A percentile compares a stretch with the other conserved stretches of the same genome.
phyloP scores from a whole-genome alignment of 2,113 vertebrate species.

The Nycticorax nycticorax region DNA sequence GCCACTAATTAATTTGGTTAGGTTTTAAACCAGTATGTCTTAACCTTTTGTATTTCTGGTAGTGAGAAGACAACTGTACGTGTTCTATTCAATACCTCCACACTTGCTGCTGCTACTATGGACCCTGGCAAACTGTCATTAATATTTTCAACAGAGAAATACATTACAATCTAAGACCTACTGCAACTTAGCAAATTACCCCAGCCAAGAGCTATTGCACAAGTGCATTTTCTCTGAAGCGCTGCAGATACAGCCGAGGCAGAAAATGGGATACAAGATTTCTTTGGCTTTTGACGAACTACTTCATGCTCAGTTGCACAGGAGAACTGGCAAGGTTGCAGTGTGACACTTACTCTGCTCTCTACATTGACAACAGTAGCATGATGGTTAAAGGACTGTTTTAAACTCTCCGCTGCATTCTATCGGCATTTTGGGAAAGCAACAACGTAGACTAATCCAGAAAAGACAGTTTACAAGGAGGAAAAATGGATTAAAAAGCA shows the following conservation, averaged over 20 bases:
- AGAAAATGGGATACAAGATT: not conserved
- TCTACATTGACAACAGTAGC: not conserved
- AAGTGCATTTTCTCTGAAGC: not conserved
- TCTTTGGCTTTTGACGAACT: not conserved
- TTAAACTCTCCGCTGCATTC: not conserved
- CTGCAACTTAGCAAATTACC: not conserved
- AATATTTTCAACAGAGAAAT: not conserved
- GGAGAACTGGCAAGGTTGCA: not conserved
- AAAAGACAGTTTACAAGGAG: not conserved
- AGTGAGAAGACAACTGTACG: not conserved
- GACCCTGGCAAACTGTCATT: not conserved
- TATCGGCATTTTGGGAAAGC: not conserved
- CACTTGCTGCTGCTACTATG: not conserved
- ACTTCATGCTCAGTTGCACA: not conserved
- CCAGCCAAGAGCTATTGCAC: not conserved
- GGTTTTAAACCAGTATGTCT: not conserved
- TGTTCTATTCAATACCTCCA: not conserved
- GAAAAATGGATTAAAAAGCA: not conserved
- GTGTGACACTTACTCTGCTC: not conserved
- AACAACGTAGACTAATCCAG: not conserved
- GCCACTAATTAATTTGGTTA: not conserved
- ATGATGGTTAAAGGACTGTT: not conserved
- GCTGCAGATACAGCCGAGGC: not conserved
- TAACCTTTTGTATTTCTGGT: not conserved
- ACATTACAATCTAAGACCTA: not conserved